Evolutionary conservation across 2,888 invertebrate species (phyloP).

Genomic region (Acrocyrtus sp.): DNA sequence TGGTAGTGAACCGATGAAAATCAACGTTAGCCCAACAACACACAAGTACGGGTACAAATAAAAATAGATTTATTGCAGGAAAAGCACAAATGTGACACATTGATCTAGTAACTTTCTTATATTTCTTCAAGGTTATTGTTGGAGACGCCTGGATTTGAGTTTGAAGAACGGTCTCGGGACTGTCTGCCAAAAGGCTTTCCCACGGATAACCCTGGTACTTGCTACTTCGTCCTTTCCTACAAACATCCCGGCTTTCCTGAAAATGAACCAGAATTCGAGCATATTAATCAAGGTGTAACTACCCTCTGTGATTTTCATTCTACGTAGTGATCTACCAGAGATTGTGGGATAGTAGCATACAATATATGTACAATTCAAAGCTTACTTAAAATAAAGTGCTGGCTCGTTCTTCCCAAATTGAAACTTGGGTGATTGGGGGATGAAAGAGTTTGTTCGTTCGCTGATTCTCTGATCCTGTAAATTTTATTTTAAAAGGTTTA

Average conservation of each 20-base stretch:
- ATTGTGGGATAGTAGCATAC: too few relatives aligned
- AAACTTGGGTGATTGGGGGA: background rate
- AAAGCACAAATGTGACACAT: too few relatives aligned
- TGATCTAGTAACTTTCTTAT: conserved; percentile 8
- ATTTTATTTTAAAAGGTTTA: too few relatives aligned
- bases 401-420: too few relatives aligned
- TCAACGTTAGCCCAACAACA: conserved; percentile 94
- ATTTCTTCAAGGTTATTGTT: conserved; percentile 75
- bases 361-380: too few relatives aligned
- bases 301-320: conserved; percentile 47
- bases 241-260: conserved; percentile 76
- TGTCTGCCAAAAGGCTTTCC: conserved; percentile 89
- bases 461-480: too few relatives aligned
- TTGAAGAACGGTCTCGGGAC: conserved; percentile 79
- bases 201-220: conserved; percentile 80
- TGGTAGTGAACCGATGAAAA: conserved; percentile 87
- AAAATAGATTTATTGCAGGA: background rate
- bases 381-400: too few relatives aligned
- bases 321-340: too few relatives aligned
- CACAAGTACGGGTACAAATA: conserved; percentile 76
- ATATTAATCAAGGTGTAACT: conserved; percentile 72
- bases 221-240: conserved; percentile 86
- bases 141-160: conserved; percentile 79
- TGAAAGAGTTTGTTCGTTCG: background rate
- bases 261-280: conserved; percentile 73